Evolutionary conservation across 2,888 invertebrate species (phyloP), one percentile per base, ranked within the genome.

Genomic region (Polymixis lichenea): DNA sequence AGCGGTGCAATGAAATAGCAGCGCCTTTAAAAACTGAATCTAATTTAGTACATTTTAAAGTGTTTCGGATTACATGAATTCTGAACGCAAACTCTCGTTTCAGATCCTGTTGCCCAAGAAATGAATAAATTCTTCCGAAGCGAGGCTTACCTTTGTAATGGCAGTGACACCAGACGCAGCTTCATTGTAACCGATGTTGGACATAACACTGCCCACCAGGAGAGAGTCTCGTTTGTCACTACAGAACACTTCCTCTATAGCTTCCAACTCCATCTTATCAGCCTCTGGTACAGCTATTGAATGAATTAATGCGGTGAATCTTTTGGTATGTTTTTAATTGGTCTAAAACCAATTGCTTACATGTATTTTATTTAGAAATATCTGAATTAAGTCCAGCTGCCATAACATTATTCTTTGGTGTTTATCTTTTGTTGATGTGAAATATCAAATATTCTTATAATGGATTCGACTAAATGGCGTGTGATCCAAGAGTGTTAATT

Each of bases 171-270:
- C 95, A 38, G 94, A 92, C 4, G 94, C 92, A 68, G 93, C 91
- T 86, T 92, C 93, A 6, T 85, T 87, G 78, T 92, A 94, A 0
- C 95, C 95, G 49, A 94, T 89, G 78, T 95, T 95, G 2, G 95
- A 95, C 88, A 91, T 92, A 3, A 95, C 93, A 53, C 93, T 94
- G 19, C 95, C 95, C 75, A 98, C 97, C 19, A 97, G 91, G 8
- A 98, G 94, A 5, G 97, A 97, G n/a, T 96, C 95, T 0, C 96
- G 95, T 65, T 97, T 93, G 51, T 56, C 15, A 13, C 92, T 89
- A 88, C 97, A 97, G 89, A 97, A 97, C 6, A 97, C 95, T 77
- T 97, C 94, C 60, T 97, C 95, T 74, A 98, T 95, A 11, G 97
- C 96, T 88, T 97, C 96, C 46, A 97, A 93, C 90, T 98, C 98